Base-by-base conservation (phyloP, 1,140 invertebrate species). In the Pseudomyrmex dendroicus region DNA sequence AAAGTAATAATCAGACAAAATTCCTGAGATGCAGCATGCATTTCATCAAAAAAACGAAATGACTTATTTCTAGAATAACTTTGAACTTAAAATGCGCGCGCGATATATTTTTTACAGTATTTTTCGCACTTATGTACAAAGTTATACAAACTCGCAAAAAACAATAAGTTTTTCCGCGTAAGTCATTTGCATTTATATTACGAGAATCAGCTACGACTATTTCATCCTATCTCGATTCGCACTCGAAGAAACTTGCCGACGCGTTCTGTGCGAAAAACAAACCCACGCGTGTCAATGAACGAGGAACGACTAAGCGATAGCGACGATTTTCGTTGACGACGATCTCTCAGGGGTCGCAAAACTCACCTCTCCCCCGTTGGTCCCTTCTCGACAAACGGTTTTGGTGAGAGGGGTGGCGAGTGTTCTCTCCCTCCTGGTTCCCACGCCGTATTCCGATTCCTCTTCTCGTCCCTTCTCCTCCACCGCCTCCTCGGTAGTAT, bases 371-470 rank as follows among this genome's bases (percentile, higher is more conserved):
- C 77, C 59, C 67, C 57, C 73, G 63, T 83, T 70, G 67, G 61
- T 73, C 86, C 84, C 78, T 70, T 74, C 59, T 70, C 78, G 17
- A 46, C 61, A 62, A 85, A 84, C 80, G 82, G 80, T 59, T 57
- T 17, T 17, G 20, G 13, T 50, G 57, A 82, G 86, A 84, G 86
- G 73, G 86, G 83, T 88, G 68, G 73, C 48, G 59, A 78, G 67
- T 62, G 56, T 80, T 86, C 80, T 84, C 83, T 88, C 89, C 86
- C 89, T 87, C 80, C 82, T 68, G 73, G 80, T 89, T 52, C 89
- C 88, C 87, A 87, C 88, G 84, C 35, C 80, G 52, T 20, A 59
- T 64, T 12, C 57, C 66, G 80, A 76, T 85, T 80, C 86, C 82
- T 74, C 68, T 83, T 76, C 76, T 84, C 67, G 76, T 88, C 82